Evolutionary conservation across 2,888 invertebrate species (phyloP).

Genomic region (Drosophila melanosoma): DNA sequence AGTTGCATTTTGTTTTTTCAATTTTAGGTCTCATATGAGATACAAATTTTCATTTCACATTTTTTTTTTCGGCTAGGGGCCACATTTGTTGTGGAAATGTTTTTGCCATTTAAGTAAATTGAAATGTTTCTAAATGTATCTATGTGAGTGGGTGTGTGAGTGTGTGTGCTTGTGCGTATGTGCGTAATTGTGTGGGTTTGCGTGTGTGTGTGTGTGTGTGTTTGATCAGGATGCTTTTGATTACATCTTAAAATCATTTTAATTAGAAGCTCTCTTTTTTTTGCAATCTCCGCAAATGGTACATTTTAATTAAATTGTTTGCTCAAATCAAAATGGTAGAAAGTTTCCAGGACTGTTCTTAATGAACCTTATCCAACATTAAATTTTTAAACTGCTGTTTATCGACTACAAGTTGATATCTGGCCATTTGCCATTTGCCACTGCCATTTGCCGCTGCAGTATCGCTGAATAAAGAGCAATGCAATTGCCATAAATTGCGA

Average conservation of each 20-base stretch:
- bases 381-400: slow-evolving; percentile 1
- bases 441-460: slow-evolving; percentile 5
- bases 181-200: slow-evolving; percentile 4
- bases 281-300: slow-evolving; percentile 26
- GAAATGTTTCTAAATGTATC: slow-evolving; percentile 38
- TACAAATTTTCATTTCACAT: slow-evolving; percentile 37
- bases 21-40: slow-evolving; percentile 32
- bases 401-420: slow-evolving; percentile 17
- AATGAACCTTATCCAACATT: not conserved
- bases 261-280: slow-evolving; percentile 53
- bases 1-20: slow-evolving; percentile 12
- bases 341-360: not conserved
- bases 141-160: slow-evolving; percentile 12
- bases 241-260: slow-evolving; percentile 67
- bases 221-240: slow-evolving; percentile 28
- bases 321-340: slow-evolving; percentile 14
- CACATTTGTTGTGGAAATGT: slow-evolving; percentile 48
- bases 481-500: slow-evolving; percentile 65
- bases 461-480: slow-evolving; percentile 40
- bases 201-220: no score
- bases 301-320: slow-evolving; percentile 68
- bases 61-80: slow-evolving; percentile 15
- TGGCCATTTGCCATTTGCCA: slow-evolving; percentile 17
- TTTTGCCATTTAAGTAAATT: slow-evolving; percentile 63
- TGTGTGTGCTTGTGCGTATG: slow-evolving; percentile 6